phyloP scores from a whole-genome alignment of 1,140 invertebrate species.

The Drosophila tristis region DNA sequence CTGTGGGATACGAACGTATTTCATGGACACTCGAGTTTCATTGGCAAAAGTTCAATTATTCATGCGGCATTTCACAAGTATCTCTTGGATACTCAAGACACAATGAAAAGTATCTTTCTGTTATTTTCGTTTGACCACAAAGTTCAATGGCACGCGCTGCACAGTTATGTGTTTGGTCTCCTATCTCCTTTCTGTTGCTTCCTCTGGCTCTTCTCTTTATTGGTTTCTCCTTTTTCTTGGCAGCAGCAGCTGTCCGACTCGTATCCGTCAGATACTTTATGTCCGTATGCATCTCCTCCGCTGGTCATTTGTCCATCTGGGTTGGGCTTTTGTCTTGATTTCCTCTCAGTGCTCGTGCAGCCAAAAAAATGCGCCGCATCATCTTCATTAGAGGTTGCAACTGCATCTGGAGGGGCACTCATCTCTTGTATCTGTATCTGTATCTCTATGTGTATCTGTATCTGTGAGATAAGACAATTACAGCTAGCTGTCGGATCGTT shows the following conservation, averaged over 20 bases:
- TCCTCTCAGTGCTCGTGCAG: constrained; percentile 44
- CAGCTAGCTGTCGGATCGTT: constrained; percentile 44
- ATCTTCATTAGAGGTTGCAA: constrained; percentile 57
- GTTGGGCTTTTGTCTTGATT: constrained; percentile 54
- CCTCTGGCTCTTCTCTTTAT: constrained; percentile 12
- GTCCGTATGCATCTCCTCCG: constrained; percentile 8
- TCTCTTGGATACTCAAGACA: constrained; percentile 5
- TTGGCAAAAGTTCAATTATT: constrained; percentile 22
- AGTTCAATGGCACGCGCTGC: constrained; percentile 70
- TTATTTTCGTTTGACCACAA: constrained; percentile 16
- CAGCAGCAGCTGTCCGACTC: constrained; percentile 32
- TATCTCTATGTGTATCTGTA: background rate
- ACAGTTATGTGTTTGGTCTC: constrained; percentile 50
- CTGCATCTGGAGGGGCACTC: constrained; percentile 7
- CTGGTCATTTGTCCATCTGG: constrained; percentile 56
- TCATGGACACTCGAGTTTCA: background rate
- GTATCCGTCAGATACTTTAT: constrained; percentile 51
- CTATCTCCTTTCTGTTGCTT: constrained; percentile 1
- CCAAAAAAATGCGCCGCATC: constrained; percentile 47
- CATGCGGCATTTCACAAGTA: constrained; percentile 10
- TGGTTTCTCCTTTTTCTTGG: constrained; percentile 26
- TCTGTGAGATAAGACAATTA: constrained; percentile 63
- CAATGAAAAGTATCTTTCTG: constrained; percentile 30
- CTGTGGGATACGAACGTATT: constrained; percentile 7
- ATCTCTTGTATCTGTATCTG: constrained; percentile 11